These are phyloP conservation scores for Ectropis crepuscularia DNA, from an alignment of 2,888 invertebrate genomes.

Conservation along the genomic window DNA sequence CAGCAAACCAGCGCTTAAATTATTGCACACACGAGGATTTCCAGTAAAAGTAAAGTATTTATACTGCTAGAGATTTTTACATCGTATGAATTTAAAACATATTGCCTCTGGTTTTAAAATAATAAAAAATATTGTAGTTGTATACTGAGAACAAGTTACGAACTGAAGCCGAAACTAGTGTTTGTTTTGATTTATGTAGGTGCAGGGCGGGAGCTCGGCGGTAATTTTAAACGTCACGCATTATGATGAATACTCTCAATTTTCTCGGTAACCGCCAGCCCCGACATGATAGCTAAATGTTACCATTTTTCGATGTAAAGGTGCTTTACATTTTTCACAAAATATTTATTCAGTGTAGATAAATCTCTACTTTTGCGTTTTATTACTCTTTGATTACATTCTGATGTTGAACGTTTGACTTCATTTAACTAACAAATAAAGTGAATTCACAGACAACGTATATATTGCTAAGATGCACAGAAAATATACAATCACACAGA, in stretches of 20 bases:
- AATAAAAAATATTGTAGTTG: conserved; percentile 38
- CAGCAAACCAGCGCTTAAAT: conserved; percentile 65
- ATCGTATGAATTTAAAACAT: conserved; percentile 35
- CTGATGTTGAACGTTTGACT: no score
- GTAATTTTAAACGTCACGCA: conserved; percentile 82
- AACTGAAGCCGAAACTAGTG: conserved; percentile 68
- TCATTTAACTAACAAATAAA: no score
- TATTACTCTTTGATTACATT: no score
- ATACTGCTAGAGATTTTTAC: conserved; percentile 50
- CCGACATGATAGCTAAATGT: conserved; percentile 59
- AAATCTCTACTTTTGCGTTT: background rate
- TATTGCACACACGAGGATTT: conserved; percentile 68
- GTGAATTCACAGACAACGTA: no score
- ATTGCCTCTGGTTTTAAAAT: conserved; percentile 40
- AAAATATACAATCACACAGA: no score
- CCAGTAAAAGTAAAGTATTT: conserved; percentile 54
- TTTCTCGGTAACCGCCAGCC: conserved; percentile 71
- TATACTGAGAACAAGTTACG: conserved; percentile 48
- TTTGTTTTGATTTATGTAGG: conserved; percentile 76
- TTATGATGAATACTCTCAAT: conserved; percentile 82
- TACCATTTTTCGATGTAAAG: background rate
- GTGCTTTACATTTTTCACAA: background rate
- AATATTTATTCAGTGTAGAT: background rate
- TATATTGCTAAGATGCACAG: no score
- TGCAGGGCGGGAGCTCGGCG: conserved; percentile 66